Percentiles rank a stretch among this genome's conserved stretches.
These are phyloP conservation scores for Oreamnos americanus DNA, from an alignment of 2,113 vertebrate species.

Conservation along the genomic window DNA sequence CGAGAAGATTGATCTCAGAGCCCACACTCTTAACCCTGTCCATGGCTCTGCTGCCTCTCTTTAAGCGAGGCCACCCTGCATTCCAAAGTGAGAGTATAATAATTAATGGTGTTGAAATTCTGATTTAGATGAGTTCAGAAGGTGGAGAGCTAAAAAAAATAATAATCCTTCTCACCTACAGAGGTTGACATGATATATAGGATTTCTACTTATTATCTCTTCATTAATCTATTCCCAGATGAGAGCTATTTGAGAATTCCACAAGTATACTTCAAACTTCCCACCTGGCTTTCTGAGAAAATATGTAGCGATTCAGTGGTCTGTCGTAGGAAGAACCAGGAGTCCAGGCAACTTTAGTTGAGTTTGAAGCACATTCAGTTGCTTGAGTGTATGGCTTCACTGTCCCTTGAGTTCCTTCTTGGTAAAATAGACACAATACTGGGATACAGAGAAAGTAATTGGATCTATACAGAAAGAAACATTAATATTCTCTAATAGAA, in stretches of 20 bases:
- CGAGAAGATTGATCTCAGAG: not conserved
- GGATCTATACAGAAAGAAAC: not conserved
- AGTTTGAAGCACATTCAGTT: not conserved
- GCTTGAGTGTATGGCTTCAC: not conserved
- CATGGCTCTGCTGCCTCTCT: not conserved
- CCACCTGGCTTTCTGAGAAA: not conserved
- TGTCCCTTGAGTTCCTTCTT: not conserved
- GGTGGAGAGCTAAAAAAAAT: not conserved
- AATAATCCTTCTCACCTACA: not conserved
- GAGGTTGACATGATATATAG: not conserved
- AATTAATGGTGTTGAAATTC: not conserved
- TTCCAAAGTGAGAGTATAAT: not conserved
- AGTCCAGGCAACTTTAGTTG: not conserved
- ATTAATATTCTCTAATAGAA: not conserved
- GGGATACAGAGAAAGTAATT: not conserved
- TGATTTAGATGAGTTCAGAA: not conserved
- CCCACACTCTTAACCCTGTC: too few species aligned
- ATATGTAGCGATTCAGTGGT: not conserved
- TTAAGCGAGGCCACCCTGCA: not conserved
- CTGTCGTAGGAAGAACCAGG: not conserved
- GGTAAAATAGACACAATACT: not conserved
- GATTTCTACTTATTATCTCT: not conserved
- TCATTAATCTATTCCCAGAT: not conserved
- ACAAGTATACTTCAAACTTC: not conserved
- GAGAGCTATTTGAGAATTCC: not conserved